These are phyloP conservation scores for Anabacerthia variegaticeps DNA, from an alignment of 2,797 vertebrate species.

Conservation along the genomic window DNA sequence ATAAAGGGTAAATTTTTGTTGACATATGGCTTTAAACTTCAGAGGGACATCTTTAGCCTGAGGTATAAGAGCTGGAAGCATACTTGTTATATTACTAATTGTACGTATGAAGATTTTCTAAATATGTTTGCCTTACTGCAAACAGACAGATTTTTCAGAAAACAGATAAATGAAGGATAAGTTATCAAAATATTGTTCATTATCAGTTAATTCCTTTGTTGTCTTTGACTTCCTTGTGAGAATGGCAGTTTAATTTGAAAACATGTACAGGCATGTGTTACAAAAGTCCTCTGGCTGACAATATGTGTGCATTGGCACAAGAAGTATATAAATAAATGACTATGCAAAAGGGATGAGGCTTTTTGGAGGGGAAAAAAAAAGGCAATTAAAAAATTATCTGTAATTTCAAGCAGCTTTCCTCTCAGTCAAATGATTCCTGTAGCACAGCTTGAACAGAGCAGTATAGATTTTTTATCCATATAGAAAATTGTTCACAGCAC, in stretches of 20 bases:
- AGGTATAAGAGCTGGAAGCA: neutral
- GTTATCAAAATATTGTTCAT: neutral
- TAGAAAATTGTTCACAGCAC: neutral
- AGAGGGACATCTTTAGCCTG: neutral
- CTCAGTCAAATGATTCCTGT: neutral
- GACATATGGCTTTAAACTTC: neutral
- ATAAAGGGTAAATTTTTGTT: neutral
- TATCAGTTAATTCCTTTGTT: neutral
- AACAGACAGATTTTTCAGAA: conserved; percentile 1
- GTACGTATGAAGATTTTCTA: neutral
- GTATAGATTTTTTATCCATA: neutral
- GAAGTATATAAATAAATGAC: neutral
- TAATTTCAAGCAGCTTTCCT: neutral
- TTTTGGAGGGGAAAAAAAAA: neutral
- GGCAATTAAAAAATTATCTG: neutral
- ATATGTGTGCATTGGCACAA: fast-evolving
- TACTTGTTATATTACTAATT: neutral
- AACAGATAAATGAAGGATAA: neutral
- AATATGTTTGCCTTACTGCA: neutral
- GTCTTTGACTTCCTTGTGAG: neutral
- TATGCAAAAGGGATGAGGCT: neutral
- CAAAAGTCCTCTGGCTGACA: neutral
- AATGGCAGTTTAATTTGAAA: conserved; percentile 7
- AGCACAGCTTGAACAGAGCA: neutral
- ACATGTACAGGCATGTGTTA: neutral